A percentile compares a stretch with the other conserved stretches of the same genome.
These are phyloP conservation scores for Margaritifera margaritifera DNA, from an alignment of 2,888 invertebrate species.

Conservation along the genomic window DNA sequence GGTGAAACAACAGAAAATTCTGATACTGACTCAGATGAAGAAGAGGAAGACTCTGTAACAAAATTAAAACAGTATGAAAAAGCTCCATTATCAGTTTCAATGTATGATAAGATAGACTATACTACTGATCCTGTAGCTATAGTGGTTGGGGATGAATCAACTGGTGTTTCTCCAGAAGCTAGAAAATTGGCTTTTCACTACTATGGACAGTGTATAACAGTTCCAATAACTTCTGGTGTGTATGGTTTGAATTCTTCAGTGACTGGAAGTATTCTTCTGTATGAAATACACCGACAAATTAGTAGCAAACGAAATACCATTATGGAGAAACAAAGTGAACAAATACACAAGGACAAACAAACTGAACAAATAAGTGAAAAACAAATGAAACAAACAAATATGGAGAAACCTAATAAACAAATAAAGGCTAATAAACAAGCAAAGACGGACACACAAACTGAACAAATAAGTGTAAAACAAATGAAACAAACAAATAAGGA, in stretches of 20 bases:
- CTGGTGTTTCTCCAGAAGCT: conserved; percentile 86
- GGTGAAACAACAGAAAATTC: conserved; percentile 1
- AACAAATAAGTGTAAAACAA: too few species aligned
- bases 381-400: too few species aligned
- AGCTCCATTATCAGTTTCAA: conserved; percentile 39
- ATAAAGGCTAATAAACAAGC: too few species aligned
- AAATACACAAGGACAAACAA: too few species aligned
- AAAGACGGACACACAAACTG: too few species aligned
- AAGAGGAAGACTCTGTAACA: conserved; percentile 11
- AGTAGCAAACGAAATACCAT: background rate
- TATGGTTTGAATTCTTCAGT: conserved; percentile 91
- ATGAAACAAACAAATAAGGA: too few species aligned
- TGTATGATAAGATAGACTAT: conserved; percentile 42
- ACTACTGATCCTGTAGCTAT: conserved; percentile 75
- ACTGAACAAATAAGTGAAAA: too few species aligned
- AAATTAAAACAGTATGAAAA: conserved; percentile 25
- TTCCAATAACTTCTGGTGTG: conserved; percentile 84
- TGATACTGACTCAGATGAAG: conserved; percentile 15
- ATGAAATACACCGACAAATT: conserved; percentile 79
- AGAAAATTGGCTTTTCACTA: conserved; percentile 77
- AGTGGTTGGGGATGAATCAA: conserved; percentile 91
- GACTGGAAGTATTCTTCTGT: conserved; percentile 87
- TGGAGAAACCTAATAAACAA: too few species aligned
- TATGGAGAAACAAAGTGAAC: too few species aligned
- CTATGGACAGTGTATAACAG: conserved; percentile 81